Base-by-base conservation (phyloP, 2,888 invertebrate genomes). In the Conops quadrifasciatus region DNA sequence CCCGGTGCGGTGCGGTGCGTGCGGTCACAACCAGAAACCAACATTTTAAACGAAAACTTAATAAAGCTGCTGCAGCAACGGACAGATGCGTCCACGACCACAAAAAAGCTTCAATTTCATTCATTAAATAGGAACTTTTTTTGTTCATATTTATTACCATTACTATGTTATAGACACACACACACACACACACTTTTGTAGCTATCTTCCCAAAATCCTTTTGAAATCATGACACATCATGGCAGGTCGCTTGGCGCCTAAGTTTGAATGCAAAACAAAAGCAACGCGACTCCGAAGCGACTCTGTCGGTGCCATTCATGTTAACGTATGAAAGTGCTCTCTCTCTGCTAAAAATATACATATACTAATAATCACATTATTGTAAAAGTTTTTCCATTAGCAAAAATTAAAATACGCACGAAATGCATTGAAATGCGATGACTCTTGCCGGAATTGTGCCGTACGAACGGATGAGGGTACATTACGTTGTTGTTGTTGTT, bases 361-460 rank as follows among this genome's bases (percentile, higher is more conserved):
- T n/a, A 36, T 36, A 36, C 4, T 36, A 36, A 56, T 67, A 67
- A 67, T 68, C 67, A 68, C 30, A 68, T 68, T 68, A 36, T 36
- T 9, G 36, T 36, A 68, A 68, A 68, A 68, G 62, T 68, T 68
- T 47, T 60, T 68, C 53, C 68, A 68, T 68, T 62, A 68, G 68
- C 43, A 51, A 62, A 49, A 51, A 60, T 62, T 51, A 68, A 62
- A 62, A 68, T 13, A 43, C 53, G 53, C 19, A 36, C 11, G 28
- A 53, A 53, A 53, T 53, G 9, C 19, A 26, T 28, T 21, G 65
- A n/a, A 7, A 53, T n/a, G 53, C 21, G n/a, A 16, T 56, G 56
- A 56, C 28, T 56, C 28, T 24, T 56, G 2, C 3, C 16, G 4
- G 13, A 3, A 56, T 19, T 56, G 26, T 56, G 56, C 24, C 9